Evolutionary conservation across 1,140 invertebrate species (phyloP), one percentile per base, ranked within the genome.

Genomic region (Parapsyche elsis): DNA sequence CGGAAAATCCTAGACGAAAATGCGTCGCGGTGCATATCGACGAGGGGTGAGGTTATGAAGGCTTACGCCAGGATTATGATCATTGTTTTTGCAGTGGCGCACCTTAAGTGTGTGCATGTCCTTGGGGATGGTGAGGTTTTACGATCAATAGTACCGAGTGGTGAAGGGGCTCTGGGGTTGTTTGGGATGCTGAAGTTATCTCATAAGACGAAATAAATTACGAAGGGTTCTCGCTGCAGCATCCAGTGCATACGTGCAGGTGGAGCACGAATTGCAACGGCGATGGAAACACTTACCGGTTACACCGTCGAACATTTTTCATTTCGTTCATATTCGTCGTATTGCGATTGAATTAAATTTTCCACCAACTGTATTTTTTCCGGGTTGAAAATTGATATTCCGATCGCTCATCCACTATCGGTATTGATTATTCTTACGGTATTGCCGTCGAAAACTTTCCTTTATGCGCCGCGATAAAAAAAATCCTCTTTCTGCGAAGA

Each of bases 201-300:
- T 67, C 64, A 67, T 67, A 67, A 67, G 64, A 67, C 64, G 64
- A 30, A 9, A 67, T 67, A 67, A 67, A 67, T 67, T 67, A 30
- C 64, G 24, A 38, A 38, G 30, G 30, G 30, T 38, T 38, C 7
- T 38, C 30, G 30, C 2, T 38, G 30, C 30, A 38, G 1, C 30
- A 7, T 7, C 12, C 24, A 26, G 1, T 26, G 64, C 10, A 53
- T 9, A 23, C 12, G 59, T 64, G 16, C 64, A 67, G 64, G 64
- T 67, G 64, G 23, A 24, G 64, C 12, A 12, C 23, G 24, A 53
- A 53, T 14, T 53, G 49, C 49, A 53, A 53, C 30, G 1, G 7
- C 7, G 30, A n/a, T n/a, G 30, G 2, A 38, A 38, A 38, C 30
- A 38, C 7, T 38, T 7, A 38, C 30, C 30, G 30, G 30, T 38